Evolutionary conservation across 2,888 invertebrate species (phyloP).

Genomic region (Drosophila eohydei): DNA sequence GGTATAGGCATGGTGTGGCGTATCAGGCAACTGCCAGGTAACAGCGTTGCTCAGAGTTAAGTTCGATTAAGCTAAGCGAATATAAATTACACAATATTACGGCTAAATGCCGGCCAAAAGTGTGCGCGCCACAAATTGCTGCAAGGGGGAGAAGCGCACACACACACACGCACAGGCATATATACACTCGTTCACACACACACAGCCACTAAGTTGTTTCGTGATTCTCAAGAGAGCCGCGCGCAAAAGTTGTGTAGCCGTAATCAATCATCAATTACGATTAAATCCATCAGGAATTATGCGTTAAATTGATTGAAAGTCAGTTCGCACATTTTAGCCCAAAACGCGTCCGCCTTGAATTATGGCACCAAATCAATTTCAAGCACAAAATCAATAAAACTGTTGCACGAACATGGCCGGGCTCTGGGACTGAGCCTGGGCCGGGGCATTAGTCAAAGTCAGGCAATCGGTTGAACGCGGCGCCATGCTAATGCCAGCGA

Average conservation of each 20-base stretch:
- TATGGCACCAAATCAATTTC: constrained; percentile 74
- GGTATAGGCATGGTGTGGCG: neutral
- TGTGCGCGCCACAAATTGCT: constrained; percentile 44
- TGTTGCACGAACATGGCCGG: constrained; percentile 51
- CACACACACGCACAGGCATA: constrained; percentile 8
- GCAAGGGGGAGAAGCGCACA: constrained; percentile 1
- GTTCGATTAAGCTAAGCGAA: constrained; percentile 75
- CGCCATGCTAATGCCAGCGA: constrained; percentile 27
- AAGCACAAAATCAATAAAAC: constrained; percentile 70
- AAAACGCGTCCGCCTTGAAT: constrained; percentile 49
- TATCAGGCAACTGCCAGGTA: constrained; percentile 39
- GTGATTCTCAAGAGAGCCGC: constrained; percentile 19
- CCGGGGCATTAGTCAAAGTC: constrained; percentile 63
- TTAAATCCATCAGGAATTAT: constrained; percentile 83
- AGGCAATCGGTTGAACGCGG: constrained; percentile 28
- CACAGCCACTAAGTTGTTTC: neutral
- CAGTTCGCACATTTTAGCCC: constrained; percentile 71
- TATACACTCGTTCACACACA: neutral
- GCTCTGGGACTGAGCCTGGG: neutral
- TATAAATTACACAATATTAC: constrained; percentile 82
- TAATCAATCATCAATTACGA: constrained; percentile 85
- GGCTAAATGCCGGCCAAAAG: constrained; percentile 66
- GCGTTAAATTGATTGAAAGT: constrained; percentile 84
- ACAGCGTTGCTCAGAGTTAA: constrained; percentile 31
- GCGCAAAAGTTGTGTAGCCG: constrained; percentile 55